Conservation (phyloP, 2,113 vertebrate species). For the Argyrosomus japonicus region DNA sequence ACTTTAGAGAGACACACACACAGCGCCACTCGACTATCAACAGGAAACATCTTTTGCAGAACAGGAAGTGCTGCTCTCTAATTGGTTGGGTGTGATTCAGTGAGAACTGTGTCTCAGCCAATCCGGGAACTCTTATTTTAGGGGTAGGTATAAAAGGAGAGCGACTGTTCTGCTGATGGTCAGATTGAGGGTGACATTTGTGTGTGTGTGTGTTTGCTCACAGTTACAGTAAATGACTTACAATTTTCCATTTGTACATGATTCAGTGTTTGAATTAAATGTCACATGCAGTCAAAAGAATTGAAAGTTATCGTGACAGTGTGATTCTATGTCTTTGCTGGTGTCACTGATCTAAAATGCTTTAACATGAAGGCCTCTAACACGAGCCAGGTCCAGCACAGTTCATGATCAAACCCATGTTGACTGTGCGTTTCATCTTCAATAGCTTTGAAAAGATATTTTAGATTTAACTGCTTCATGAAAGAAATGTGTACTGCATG, state of each 20-base stretch:
- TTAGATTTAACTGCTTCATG: background rate
- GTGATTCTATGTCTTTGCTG: background rate
- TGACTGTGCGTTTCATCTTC: background rate
- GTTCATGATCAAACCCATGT: background rate
- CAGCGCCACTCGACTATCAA: constrained; percentile 83
- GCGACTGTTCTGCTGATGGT: constrained; percentile 28
- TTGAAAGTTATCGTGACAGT: too few species aligned
- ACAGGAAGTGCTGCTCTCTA: constrained; percentile 89
- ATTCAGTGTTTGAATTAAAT: constrained; percentile 4
- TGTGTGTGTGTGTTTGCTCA: constrained; percentile 6
- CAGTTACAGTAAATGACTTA: constrained; percentile 15
- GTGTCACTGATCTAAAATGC: background rate
- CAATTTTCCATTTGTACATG: background rate
- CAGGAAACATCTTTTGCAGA: constrained; percentile 95
- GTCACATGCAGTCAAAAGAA: background rate
- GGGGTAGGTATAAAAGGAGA: constrained; percentile 89
- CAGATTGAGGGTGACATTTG: constrained; percentile 31
- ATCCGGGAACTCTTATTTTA: constrained; percentile 90
- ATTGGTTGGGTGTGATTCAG: constrained; percentile 84
- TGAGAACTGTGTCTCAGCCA: constrained; percentile 83
- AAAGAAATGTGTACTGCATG: background rate
- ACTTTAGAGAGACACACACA: constrained; percentile 11
- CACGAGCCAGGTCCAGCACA: background rate
- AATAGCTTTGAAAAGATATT: background rate
- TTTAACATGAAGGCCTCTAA: constrained; percentile 3